Evolutionary conservation across 2,113 vertebrate species (phyloP).

Genomic region (Microtus pennsylvanicus): DNA sequence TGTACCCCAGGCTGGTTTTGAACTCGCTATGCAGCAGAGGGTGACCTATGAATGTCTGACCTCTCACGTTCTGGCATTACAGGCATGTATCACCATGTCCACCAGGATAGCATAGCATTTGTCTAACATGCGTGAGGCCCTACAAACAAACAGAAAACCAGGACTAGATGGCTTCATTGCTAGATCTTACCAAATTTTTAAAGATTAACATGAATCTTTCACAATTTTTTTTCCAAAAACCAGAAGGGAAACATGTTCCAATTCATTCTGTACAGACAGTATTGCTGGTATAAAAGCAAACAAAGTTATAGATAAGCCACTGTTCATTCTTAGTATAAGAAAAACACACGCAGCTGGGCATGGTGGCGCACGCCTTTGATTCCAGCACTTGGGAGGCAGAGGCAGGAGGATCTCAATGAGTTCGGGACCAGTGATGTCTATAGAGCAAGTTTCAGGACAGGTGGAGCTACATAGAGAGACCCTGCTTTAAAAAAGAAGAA

Average conservation of each 20-base stretch:
- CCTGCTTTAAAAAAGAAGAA: background rate
- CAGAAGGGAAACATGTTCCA: background rate
- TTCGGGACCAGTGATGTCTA: background rate
- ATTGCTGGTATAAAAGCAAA: slow-evolving; percentile 36
- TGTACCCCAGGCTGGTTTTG: background rate
- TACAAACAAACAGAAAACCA: background rate
- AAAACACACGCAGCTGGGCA: background rate
- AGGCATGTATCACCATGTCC: background rate
- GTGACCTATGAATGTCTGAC: background rate
- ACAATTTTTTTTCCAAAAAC: slow-evolving; percentile 46
- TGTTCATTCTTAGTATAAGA: background rate
- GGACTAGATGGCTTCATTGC: background rate
- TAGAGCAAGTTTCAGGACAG: background rate
- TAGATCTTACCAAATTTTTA: slow-evolving; percentile 5
- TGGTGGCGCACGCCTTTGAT: too few species aligned
- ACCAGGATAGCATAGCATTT: background rate
- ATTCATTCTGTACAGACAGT: background rate
- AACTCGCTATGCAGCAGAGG: background rate
- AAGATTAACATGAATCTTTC: slow-evolving; percentile 22
- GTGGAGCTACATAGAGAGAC: background rate
- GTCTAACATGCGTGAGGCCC: background rate
- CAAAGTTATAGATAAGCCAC: background rate
- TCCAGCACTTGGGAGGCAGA: background rate
- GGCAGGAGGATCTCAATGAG: background rate
- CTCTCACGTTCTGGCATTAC: background rate